phyloP scores from a whole-genome alignment of 64 coral and sea anemone genomes.

The Acropora tenuis region DNA sequence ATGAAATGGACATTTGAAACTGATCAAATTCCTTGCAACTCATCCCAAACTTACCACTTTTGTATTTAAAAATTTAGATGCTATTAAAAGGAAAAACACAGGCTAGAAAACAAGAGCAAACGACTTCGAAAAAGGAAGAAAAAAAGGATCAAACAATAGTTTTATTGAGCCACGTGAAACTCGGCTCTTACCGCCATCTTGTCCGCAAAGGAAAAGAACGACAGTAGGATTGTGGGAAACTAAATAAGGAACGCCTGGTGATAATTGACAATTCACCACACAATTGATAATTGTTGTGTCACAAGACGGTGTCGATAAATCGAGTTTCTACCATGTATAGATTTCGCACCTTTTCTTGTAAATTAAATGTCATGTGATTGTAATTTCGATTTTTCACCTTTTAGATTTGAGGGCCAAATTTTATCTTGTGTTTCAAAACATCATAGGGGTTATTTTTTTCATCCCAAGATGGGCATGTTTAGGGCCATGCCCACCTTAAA shows the following conservation, averaged over 20 bases:
- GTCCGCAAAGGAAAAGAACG: conserved; percentile 13
- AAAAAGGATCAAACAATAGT: neutral
- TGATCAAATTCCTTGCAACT: neutral
- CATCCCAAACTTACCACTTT: neutral
- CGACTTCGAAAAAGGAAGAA: neutral
- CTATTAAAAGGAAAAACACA: neutral
- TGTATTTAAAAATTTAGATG: neutral
- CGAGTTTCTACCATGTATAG: neutral
- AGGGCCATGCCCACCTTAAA: too few relatives aligned
- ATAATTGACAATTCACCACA: neutral
- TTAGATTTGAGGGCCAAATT: too few relatives aligned
- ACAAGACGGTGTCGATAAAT: neutral
- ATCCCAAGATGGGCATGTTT: too few relatives aligned
- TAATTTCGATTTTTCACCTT: too few relatives aligned
- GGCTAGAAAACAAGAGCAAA: neutral
- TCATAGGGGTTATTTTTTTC: too few relatives aligned
- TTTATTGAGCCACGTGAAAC: conserved; percentile 42
- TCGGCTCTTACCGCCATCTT: conserved; percentile 17
- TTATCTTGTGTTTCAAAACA: too few relatives aligned
- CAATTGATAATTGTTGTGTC: neutral
- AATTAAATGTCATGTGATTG: too few relatives aligned
- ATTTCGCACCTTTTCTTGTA: too few relatives aligned
- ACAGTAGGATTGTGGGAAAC: neutral
- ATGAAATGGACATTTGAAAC: neutral
- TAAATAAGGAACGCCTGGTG: conserved; percentile 14